Conservation (phyloP, 2,797 vertebrate genomes). For the Melanotaenia pygmaea region DNA sequence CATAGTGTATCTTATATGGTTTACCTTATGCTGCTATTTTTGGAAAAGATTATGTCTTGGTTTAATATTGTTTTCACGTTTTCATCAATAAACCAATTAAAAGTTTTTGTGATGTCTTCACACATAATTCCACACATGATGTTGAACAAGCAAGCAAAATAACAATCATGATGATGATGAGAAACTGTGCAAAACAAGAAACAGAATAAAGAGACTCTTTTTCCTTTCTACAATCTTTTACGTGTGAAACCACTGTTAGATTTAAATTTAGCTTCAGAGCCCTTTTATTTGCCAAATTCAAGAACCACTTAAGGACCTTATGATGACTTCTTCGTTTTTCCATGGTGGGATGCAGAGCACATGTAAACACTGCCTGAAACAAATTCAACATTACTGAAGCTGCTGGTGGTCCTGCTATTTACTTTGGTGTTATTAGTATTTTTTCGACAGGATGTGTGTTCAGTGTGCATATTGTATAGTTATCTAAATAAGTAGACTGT, state of each 20-base stretch:
- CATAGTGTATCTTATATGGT: background rate
- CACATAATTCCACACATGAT: background rate
- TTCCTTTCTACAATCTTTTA: constrained; percentile 22
- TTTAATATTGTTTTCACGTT: background rate
- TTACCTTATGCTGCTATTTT: background rate
- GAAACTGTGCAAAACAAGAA: background rate
- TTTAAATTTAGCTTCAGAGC: constrained; percentile 41
- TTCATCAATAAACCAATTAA: constrained; percentile 21
- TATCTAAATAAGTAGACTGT: constrained; percentile 41
- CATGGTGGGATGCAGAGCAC: constrained; percentile 48
- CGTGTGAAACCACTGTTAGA: constrained; percentile 22
- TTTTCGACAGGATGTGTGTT: constrained; percentile 34
- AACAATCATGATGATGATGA: background rate
- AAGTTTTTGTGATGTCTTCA: background rate
- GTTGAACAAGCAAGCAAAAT: constrained; percentile 14
- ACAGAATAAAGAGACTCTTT: background rate
- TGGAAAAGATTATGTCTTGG: too few species aligned
- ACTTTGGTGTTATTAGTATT: constrained; percentile 39
- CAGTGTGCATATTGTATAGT: constrained; percentile 19
- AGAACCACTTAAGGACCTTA: constrained; percentile 61
- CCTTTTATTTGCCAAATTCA: constrained; percentile 40
- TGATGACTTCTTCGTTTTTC: constrained; percentile 63
- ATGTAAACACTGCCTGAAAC: constrained; percentile 66
- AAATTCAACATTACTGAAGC: constrained; percentile 53
- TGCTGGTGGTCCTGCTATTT: constrained; percentile 73